Evolutionary conservation across 1,140 invertebrate species (phyloP).

Genomic region (Lanistes nyassanus): DNA sequence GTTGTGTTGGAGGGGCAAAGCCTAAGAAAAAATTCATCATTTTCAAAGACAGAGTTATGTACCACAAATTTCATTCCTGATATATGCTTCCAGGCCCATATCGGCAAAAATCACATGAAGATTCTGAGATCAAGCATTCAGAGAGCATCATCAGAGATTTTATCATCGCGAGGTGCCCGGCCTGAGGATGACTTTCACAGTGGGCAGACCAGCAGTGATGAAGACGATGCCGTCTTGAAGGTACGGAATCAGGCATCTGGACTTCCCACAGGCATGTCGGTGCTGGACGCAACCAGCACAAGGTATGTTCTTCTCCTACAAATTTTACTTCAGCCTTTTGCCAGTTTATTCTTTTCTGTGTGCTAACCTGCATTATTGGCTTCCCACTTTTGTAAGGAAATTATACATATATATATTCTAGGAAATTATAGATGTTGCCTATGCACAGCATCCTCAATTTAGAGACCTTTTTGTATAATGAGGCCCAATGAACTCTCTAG

Average conservation of each 20-base stretch:
- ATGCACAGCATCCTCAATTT: not conserved
- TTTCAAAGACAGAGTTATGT: not conserved
- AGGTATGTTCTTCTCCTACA: slow-evolving; percentile 4
- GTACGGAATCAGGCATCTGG: slow-evolving; percentile 34
- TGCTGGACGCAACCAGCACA: slow-evolving; percentile 18
- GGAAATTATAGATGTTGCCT: not conserved
- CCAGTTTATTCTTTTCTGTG: no score
- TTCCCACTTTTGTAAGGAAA: not conserved
- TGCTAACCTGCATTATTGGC: not conserved
- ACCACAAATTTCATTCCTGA: not conserved
- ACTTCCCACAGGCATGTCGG: slow-evolving; percentile 38
- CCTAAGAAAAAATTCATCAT: not conserved
- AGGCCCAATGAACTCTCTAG: no score
- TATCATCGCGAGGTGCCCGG: slow-evolving; percentile 44
- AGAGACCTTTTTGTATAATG: no score
- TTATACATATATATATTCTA: not conserved
- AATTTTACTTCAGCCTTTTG: not conserved
- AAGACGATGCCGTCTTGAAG: slow-evolving; percentile 30
- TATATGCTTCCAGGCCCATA: slow-evolving; percentile 7
- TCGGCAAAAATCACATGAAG: slow-evolving; percentile 22
- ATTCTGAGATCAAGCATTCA: slow-evolving; percentile 22
- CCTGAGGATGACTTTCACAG: slow-evolving; percentile 55
- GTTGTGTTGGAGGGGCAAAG: no score
- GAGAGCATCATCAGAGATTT: slow-evolving; percentile 23
- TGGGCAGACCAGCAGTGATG: slow-evolving; percentile 46